Evolutionary conservation across 2,888 invertebrate genomes (phyloP), one percentile per base, ranked within the genome.

Genomic region (Tenthredo mesomela): DNA sequence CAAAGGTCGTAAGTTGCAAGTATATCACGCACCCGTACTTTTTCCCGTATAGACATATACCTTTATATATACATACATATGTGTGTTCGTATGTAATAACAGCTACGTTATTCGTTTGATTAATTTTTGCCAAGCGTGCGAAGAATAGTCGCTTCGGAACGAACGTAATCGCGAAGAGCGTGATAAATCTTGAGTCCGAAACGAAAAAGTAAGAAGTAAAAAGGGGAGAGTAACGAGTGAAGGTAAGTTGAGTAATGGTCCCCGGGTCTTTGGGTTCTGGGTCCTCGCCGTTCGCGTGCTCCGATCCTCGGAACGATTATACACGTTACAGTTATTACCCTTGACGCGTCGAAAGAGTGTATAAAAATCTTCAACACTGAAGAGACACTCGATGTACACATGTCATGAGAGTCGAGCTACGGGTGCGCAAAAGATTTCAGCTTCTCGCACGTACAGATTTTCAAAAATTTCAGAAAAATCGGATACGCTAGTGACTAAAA

Each of bases 161-260:
- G 80, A 80, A 80, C 37, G 80, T 80, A 80, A 80, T 80, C 80
- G 80, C 80, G 58, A 80, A 40, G 61, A 61, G 40, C 25, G 80
- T 50, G 80, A 80, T 80, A 80, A 80, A 80, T 80, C 80, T 80
- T 61, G 25, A 33, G 80, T 61, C 61, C 58, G 61, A 80, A 80
- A 80, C 58, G 80, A 80, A 77, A 80, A 80, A 80, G 80, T 80
- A 40, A 80, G 80, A 80, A 58, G 80, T 80, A 80, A 80, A 80
- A 80, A 37, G 80, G 80, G 40, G 61, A 80, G 80, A 80, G 80
- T 61, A 80, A 80, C 80, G 80, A 61, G 80, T 80, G 80, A 80
- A 80, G 61, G 80, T 80, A 80, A 61, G 80, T 80, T 80, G 80
- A 80, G 80, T 80, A 80, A 80, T 80, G 80, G 80, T 80, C 37